These are phyloP conservation scores for Aix galericulata DNA, from an alignment of 2,113 vertebrate genomes.

Conservation along the genomic window DNA sequence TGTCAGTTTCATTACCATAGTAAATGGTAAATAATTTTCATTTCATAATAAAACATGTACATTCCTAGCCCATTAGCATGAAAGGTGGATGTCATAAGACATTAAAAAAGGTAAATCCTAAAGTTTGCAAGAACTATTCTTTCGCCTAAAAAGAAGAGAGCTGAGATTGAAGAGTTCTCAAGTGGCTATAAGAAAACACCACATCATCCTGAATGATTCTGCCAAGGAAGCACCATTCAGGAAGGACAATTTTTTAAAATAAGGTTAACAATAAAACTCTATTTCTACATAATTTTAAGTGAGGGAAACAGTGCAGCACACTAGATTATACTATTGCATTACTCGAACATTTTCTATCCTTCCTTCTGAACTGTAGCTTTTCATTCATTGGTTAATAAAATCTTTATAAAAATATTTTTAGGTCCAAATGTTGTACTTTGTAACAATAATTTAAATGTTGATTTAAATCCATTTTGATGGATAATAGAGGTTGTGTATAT, in stretches of 20 bases:
- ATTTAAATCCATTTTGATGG: not conserved
- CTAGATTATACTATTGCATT: not conserved
- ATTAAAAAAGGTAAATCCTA: constrained; percentile 45
- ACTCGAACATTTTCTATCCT: not conserved
- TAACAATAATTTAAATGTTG: not conserved
- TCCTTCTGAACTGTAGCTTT: not conserved
- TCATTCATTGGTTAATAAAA: not conserved
- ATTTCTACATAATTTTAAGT: not conserved
- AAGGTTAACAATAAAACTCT: not conserved
- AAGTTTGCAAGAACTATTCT: not conserved
- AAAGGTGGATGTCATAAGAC: constrained; percentile 56
- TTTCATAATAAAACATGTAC: constrained; percentile 73
- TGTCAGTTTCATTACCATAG: constrained; percentile 77
- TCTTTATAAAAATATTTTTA: not conserved
- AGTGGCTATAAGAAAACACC: not conserved
- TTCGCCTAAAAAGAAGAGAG: not conserved
- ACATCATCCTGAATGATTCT: not conserved
- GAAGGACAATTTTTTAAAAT: not conserved
- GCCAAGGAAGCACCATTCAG: not conserved
- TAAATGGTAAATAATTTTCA: too few relatives aligned
- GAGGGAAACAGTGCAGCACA: not conserved
- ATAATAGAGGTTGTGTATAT: not conserved
- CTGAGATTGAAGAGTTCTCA: not conserved
- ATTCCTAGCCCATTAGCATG: constrained; percentile 51
- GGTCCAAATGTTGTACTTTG: not conserved